Conservation (phyloP, 2,113 vertebrate species). For the Cyrtonyx montezumae region DNA sequence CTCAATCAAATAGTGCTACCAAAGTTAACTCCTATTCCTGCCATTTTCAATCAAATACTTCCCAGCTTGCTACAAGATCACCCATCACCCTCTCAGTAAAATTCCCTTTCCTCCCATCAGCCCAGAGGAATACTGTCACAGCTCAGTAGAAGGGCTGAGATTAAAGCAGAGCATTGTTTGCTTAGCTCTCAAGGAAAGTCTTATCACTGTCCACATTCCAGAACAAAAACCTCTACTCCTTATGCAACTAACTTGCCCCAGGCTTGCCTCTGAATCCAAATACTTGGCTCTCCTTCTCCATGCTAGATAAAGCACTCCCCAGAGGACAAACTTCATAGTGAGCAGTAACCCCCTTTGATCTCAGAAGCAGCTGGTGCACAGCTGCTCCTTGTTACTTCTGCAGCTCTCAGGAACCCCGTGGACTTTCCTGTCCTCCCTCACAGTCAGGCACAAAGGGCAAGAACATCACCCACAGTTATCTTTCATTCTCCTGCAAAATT, state of each 20-base stretch:
- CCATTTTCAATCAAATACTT: neutral
- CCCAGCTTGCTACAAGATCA: neutral
- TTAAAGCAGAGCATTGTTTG: neutral
- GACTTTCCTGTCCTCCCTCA: neutral
- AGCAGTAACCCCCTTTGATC: conserved; percentile 35
- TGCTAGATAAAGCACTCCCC: conserved; percentile 37
- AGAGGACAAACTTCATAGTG: conserved; percentile 4
- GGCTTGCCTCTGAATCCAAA: conserved; percentile 13
- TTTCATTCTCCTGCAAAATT: neutral
- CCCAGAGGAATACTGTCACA: neutral
- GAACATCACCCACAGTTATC: neutral
- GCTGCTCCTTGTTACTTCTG: conserved; percentile 35
- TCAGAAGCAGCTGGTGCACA: conserved; percentile 47
- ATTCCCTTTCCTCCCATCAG: neutral
- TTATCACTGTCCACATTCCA: neutral
- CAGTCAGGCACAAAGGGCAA: neutral
- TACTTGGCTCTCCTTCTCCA: conserved; percentile 6
- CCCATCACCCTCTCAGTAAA: neutral
- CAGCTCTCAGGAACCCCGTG: neutral
- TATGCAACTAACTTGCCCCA: neutral
- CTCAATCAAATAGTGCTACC: neutral
- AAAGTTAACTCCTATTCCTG: neutral
- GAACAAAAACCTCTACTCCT: neutral
- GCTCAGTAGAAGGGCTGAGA: neutral
- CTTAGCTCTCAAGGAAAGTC: neutral